phyloP scores from a whole-genome alignment of 2,113 vertebrate genomes.

The Ceuthmochares aereus region DNA sequence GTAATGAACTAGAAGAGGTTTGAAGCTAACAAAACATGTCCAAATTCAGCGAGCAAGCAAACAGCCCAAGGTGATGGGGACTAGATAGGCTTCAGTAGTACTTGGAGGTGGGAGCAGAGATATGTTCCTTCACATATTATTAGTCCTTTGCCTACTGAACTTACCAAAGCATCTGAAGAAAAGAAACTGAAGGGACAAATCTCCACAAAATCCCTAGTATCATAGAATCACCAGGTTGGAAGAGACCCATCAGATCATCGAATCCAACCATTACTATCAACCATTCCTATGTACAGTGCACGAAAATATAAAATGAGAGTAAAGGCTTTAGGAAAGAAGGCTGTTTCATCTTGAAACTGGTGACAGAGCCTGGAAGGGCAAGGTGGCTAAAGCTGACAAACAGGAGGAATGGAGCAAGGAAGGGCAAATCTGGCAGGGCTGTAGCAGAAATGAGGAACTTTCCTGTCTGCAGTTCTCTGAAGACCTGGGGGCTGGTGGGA shows the following conservation, averaged over 20 bases:
- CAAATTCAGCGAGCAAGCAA: not conserved
- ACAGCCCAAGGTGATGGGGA: not conserved
- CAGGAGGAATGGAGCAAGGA: not conserved
- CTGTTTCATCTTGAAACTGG: not conserved
- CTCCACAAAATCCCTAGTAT: not conserved
- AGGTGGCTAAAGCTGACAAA: not conserved
- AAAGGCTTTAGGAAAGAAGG: not conserved
- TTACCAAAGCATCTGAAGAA: not conserved
- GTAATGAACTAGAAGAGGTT: not conserved
- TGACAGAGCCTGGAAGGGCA: not conserved
- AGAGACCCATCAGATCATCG: no score
- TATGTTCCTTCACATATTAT: not conserved
- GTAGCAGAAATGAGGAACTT: not conserved
- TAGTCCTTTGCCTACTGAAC: not conserved
- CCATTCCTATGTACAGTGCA: not conserved
- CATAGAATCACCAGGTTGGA: no score
- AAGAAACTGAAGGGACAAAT: not conserved
- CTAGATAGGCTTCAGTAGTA: not conserved
- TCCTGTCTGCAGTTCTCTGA: not conserved
- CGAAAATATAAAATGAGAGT: not conserved
- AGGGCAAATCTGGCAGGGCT: not conserved
- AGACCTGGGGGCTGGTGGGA: not conserved
- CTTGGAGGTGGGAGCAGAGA: not conserved
- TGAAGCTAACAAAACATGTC: not conserved
- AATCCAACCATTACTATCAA: no score